phyloP scores from a whole-genome alignment of 2,797 vertebrate genomes.

The Myotis daubentonii region DNA sequence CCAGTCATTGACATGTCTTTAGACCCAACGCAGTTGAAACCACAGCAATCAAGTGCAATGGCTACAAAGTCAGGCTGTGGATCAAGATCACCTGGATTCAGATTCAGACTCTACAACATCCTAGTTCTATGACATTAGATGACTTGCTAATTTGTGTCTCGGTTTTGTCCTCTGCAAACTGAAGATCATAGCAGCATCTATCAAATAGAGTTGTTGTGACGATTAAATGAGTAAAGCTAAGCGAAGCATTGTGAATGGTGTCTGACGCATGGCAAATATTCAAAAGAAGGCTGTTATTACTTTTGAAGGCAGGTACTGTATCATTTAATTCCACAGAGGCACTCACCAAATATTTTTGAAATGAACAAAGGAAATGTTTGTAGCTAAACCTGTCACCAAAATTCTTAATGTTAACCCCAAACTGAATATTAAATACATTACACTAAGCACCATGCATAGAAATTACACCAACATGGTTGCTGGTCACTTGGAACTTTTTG shows the following conservation, averaged over 20 bases:
- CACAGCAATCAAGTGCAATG: neutral
- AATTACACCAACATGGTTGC: neutral
- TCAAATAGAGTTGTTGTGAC: neutral
- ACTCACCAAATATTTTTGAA: neutral
- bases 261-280: neutral
- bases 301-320: neutral
- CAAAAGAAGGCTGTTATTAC: neutral
- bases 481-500: constrained; percentile 53
- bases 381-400: constrained; percentile 10
- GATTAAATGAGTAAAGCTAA: constrained; percentile 26
- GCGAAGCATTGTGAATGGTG: neutral
- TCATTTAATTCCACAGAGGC: neutral
- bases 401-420: neutral
- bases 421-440: constrained; percentile 20
- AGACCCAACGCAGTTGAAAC: neutral
- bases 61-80: neutral
- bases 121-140: neutral
- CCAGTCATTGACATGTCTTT: neutral
- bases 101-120: neutral
- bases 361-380: constrained; percentile 22
- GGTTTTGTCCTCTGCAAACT: neutral
- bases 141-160: neutral
- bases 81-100: neutral
- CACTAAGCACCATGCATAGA: neutral
- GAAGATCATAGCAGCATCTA: neutral